These are phyloP conservation scores for Drosophila diplacantha DNA, from an alignment of 2,888 invertebrate species.

Conservation along the genomic window DNA sequence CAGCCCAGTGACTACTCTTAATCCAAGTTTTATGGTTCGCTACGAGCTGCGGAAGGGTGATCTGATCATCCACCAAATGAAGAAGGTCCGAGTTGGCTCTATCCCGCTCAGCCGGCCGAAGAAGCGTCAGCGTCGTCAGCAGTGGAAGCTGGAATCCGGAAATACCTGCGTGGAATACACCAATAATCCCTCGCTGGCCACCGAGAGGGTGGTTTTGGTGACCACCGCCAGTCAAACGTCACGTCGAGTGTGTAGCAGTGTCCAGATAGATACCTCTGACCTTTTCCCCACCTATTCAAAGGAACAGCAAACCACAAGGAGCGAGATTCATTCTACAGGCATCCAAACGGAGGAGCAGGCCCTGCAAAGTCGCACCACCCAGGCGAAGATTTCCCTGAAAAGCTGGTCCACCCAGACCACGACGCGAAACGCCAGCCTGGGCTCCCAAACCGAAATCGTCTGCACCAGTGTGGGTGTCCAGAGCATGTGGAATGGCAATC, in stretches of 20 bases:
- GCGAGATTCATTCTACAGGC: neutral
- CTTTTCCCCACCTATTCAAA: neutral
- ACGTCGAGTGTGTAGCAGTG: neutral
- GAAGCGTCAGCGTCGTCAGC: neutral
- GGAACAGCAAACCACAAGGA: slow-evolving; percentile 43
- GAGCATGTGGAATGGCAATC: slow-evolving; percentile 1
- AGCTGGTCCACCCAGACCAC: slow-evolving; percentile 10
- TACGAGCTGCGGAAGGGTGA: slow-evolving; percentile 28
- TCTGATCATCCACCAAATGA: slow-evolving; percentile 30
- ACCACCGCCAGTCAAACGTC: slow-evolving; percentile 4
- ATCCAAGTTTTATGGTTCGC: slow-evolving; percentile 46
- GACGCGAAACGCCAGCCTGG: neutral
- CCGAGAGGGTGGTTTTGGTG: neutral
- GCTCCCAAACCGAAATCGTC: slow-evolving; percentile 20
- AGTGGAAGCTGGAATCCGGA: neutral
- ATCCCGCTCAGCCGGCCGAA: neutral
- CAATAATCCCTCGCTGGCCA: neutral
- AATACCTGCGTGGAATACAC: neutral
- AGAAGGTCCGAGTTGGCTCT: neutral
- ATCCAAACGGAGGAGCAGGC: slow-evolving; percentile 23
- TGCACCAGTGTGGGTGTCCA: slow-evolving; percentile 20
- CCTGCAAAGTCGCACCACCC: slow-evolving; percentile 23
- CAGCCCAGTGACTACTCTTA: neutral
- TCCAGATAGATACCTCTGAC: slow-evolving; percentile 42
- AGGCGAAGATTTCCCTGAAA: slow-evolving; percentile 17